Conservation (phyloP, 2,888 invertebrate species). For the Clanis bilineata region DNA sequence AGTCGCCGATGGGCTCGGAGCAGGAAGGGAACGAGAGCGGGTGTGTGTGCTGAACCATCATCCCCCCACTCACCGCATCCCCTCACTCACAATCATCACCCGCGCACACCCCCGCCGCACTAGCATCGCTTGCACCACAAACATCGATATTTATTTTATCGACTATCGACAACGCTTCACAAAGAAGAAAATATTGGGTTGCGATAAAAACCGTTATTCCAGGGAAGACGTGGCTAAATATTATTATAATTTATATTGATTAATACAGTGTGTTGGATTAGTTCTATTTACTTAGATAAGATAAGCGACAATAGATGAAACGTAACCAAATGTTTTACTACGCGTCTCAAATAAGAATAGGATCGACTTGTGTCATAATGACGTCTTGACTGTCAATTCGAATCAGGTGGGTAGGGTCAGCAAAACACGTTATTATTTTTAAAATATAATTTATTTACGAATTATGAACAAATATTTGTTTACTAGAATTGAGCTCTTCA, state of each 20-base stretch:
- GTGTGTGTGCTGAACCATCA: slow-evolving; percentile 87
- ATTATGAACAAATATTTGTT: too few species aligned
- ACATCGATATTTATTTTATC: background rate
- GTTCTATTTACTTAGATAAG: too few species aligned
- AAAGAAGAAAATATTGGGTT: background rate
- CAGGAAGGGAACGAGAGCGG: slow-evolving; percentile 91
- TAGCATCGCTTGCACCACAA: slow-evolving; percentile 36
- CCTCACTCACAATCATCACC: slow-evolving; percentile 29
- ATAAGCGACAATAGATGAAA: background rate
- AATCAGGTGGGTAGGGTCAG: too few species aligned
- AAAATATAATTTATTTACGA: too few species aligned
- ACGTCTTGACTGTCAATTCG: too few species aligned
- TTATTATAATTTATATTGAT: background rate
- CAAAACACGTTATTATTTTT: too few species aligned
- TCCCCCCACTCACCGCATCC: slow-evolving; percentile 18
- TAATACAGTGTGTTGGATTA: background rate
- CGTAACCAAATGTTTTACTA: background rate
- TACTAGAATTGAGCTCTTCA: too few species aligned
- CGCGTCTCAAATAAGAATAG: too few species aligned
- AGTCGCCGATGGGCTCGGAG: slow-evolving; percentile 90
- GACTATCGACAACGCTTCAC: background rate
- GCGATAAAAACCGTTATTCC: background rate
- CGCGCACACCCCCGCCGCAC: slow-evolving; percentile 24
- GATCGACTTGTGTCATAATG: too few species aligned
- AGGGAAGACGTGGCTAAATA: background rate